Evolutionary conservation across 2,113 vertebrate species (phyloP), one percentile per base, ranked within the genome.

Genomic region (Nansenia antarctica): DNA sequence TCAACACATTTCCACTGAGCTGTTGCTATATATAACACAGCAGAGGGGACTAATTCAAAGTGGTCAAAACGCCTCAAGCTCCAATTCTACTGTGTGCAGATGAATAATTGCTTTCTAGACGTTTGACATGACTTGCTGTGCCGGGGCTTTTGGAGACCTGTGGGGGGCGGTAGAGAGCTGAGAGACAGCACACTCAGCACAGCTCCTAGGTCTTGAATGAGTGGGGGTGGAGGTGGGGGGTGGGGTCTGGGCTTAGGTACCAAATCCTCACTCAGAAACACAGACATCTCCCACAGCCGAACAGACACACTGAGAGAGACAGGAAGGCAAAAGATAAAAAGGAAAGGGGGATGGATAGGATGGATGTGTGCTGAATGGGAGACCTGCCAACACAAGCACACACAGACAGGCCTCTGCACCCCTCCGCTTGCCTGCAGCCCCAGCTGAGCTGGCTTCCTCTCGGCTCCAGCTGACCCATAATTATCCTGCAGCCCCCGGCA

Each of bases 211-310:
- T 1, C 18, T 14, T 49, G 39, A 58, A 24, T 45, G 34, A 18
- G 49, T 24, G 62, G 30, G 42, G 64, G 47, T 29, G 65, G 67
- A 31, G 53, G 54, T 26, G 2, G 55, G 67, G 74, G 65, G 32
- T 42, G 20, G 59, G 52, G 60, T 63, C 61, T 69, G 65, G 69
- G 67, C 53, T 87, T 74, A 73, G 70, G 65, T 72, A 81, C 62
- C 65, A 86, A 82, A 86, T 83, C 73, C 70, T 81, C 57, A 64
- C 58, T 60, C n/a, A 9, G 52, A 85, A 70, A 82, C 57, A 34
- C 61, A 84, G 73, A 82, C 75, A 76, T 83, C 65, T 71, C 55
- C 61, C 66, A 61, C 65, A 59, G 77, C 69, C 84, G 78, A 72
- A 79, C 78, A 70, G 80, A 80, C 71, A 74, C 12, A 47, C 45